Evolutionary conservation across 2,888 invertebrate species (phyloP).

Genomic region (Euspilapteryx auroguttella): DNA sequence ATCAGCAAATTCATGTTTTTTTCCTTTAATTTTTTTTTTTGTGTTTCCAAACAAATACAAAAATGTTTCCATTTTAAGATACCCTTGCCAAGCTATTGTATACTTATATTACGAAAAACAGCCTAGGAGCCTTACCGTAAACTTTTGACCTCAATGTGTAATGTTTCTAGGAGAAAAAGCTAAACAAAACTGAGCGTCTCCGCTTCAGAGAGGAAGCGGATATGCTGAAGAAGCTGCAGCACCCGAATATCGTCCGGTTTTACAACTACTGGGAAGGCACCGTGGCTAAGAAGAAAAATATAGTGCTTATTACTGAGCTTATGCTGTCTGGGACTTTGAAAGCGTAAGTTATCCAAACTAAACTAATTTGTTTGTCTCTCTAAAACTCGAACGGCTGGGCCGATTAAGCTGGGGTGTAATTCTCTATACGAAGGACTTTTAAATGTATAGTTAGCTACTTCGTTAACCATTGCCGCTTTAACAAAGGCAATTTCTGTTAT

Average conservation of each 20-base stretch:
- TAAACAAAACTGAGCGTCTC: slow-evolving; percentile 93
- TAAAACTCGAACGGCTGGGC: background rate
- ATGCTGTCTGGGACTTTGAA: slow-evolving; percentile 99
- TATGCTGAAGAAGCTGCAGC: slow-evolving; percentile 98
- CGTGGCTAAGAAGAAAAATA: slow-evolving; percentile 90
- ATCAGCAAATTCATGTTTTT: too few species aligned
- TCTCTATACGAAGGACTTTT: too few species aligned
- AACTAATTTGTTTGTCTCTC: slow-evolving; percentile 1
- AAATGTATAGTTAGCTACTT: too few species aligned
- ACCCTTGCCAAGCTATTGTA: too few species aligned
- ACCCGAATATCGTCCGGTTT: slow-evolving; percentile 96
- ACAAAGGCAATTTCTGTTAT: too few species aligned
- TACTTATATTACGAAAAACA: too few species aligned
- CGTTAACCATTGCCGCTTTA: too few species aligned
- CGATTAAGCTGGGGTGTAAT: background rate
- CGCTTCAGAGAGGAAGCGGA: slow-evolving; percentile 97
- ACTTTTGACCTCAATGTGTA: too few species aligned
- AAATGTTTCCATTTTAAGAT: too few species aligned
- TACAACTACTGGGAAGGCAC: slow-evolving; percentile 99
- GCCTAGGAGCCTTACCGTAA: too few species aligned
- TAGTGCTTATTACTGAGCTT: slow-evolving; percentile 97
- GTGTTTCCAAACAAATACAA: too few species aligned
- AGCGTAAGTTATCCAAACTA: slow-evolving; percentile 71
- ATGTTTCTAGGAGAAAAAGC: slow-evolving; percentile 95
- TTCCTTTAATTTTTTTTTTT: too few species aligned